Conservation (phyloP, 2,113 vertebrate species). For the Microcebus jonahi region DNA sequence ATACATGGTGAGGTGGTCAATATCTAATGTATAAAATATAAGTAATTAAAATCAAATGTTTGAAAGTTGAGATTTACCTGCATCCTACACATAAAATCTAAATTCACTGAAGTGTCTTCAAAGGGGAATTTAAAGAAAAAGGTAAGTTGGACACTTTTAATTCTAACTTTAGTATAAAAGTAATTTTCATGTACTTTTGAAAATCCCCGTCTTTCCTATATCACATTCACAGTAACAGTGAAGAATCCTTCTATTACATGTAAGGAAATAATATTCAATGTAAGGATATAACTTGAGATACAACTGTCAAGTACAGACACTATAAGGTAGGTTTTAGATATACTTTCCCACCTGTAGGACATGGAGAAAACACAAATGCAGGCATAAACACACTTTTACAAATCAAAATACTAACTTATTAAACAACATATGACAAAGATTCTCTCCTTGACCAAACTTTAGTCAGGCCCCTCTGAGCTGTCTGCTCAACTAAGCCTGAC, state of each 20-base stretch:
- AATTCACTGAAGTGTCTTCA: constrained; percentile 32
- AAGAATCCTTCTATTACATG: neutral
- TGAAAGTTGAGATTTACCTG: constrained; percentile 27
- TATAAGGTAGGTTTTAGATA: neutral
- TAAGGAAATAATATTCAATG: neutral
- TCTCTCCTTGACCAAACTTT: neutral
- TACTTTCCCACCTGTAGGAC: neutral
- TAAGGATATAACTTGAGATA: neutral
- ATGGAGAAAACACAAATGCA: neutral
- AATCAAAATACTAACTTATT: constrained; percentile 23
- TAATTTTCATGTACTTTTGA: neutral
- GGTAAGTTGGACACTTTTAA: neutral
- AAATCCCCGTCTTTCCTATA: neutral
- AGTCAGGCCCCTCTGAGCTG: neutral
- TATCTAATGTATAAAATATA: constrained; percentile 16
- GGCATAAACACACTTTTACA: neutral
- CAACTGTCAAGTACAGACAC: neutral
- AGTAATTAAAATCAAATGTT: neutral
- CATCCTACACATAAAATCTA: constrained; percentile 15
- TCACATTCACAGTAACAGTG: neutral
- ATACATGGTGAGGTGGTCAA: neutral
- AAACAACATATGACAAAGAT: neutral
- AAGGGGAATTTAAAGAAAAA: neutral
- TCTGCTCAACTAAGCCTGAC: neutral
- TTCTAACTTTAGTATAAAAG: constrained; percentile 27